Percentiles rank a stretch among this genome's conserved stretches.
Conservation (phyloP, 2,797 vertebrate genomes). For the Acanthis flammea region DNA sequence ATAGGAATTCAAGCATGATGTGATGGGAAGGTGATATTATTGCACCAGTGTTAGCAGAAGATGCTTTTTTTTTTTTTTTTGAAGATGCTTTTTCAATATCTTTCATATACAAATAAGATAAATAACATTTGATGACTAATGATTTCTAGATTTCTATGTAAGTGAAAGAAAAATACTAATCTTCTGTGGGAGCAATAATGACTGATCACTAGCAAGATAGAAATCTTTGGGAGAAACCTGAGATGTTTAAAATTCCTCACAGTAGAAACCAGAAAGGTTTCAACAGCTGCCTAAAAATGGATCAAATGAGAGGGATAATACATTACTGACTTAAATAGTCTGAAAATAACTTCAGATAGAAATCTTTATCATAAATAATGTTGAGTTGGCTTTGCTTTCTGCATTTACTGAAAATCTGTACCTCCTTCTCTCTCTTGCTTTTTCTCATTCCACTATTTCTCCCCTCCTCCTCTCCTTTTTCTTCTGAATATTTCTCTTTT, state of each 20-base stretch:
- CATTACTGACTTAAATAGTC: neutral
- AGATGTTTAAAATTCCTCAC: neutral
- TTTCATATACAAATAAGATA: neutral
- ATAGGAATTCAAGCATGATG: neutral
- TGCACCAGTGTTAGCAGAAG: neutral
- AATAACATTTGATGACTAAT: neutral
- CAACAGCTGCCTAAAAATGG: neutral
- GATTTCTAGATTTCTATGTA: neutral
- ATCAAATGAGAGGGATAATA: neutral
- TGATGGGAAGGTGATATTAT: neutral
- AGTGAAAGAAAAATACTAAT: neutral
- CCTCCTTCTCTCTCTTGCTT: neutral
- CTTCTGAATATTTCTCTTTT: neutral
- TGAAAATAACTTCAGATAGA: neutral
- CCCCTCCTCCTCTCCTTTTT: neutral
- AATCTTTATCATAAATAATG: neutral
- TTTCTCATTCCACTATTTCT: neutral
- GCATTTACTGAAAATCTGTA: neutral
- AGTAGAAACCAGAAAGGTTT: neutral
- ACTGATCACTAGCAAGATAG: neutral
- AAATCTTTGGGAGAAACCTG: neutral
- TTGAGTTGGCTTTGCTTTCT: neutral
- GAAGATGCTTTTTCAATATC: neutral
- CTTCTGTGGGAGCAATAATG: neutral
- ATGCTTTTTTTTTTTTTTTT: too few species aligned